Conservation (phyloP, 2,113 vertebrate species). For the Lophius piscatorius region DNA sequence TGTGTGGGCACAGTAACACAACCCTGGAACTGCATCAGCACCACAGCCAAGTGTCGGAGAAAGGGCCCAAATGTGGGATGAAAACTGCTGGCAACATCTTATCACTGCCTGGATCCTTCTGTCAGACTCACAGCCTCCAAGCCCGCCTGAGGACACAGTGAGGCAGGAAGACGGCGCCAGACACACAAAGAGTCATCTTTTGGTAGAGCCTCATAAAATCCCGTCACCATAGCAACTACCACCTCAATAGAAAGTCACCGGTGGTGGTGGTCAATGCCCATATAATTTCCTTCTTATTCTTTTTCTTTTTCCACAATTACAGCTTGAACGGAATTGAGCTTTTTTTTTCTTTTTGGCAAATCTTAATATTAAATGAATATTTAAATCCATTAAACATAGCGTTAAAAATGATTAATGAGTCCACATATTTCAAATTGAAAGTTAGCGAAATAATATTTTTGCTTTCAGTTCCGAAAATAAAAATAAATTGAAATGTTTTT, state of each 20-base stretch:
- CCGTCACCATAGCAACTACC: conserved; percentile 76
- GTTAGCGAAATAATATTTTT: too few relatives aligned
- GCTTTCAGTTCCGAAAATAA: too few relatives aligned
- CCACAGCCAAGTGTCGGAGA: conserved; percentile 21
- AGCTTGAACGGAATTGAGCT: conserved; percentile 24
- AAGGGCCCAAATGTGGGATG: conserved; percentile 54
- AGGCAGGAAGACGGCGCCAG: conserved; percentile 24
- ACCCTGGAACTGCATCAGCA: neutral
- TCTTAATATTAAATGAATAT: too few relatives aligned
- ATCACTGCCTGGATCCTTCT: conserved; percentile 47
- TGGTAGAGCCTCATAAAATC: conserved; percentile 63
- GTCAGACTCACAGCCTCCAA: conserved; percentile 45
- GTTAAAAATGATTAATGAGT: too few relatives aligned
- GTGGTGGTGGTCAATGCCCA: conserved; percentile 58
- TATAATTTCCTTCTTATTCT: conserved; percentile 51
- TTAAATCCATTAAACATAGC: too few relatives aligned
- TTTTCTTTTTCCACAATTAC: conserved; percentile 44
- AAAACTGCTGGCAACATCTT: conserved; percentile 56
- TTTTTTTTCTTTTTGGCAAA: neutral
- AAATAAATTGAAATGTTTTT: too few relatives aligned
- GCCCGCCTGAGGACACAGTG: conserved; percentile 49
- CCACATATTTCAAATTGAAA: too few relatives aligned
- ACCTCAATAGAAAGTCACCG: conserved; percentile 73
- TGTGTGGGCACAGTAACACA: conserved; percentile 18
- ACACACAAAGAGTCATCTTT: conserved; percentile 60